Conservation (phyloP, 64 coral and sea anemone species). For the Montipora capricornis region DNA sequence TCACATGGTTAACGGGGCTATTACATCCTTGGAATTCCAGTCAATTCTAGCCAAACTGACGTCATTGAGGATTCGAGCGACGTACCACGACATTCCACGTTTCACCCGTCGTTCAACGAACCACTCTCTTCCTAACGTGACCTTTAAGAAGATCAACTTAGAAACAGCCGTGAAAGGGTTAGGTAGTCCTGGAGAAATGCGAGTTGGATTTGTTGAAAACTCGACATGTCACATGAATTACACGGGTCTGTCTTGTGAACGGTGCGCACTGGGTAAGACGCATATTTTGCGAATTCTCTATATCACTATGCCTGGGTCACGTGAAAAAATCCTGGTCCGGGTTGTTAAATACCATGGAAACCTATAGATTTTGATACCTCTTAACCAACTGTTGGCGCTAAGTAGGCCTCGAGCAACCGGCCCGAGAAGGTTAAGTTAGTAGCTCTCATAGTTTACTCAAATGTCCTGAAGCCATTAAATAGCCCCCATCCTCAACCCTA, state of each 20-base stretch:
- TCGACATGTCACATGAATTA: slow-evolving; percentile 87
- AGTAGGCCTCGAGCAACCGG: no score
- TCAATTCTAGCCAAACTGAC: slow-evolving; percentile 84
- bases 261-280: slow-evolving; percentile 76
- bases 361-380: no score
- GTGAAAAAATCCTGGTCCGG: no score
- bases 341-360: no score
- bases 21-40: slow-evolving; percentile 79
- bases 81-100: neutral
- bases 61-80: slow-evolving; percentile 65
- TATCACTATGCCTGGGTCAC: no score
- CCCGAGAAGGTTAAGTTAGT: no score
- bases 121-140: slow-evolving; percentile 21
- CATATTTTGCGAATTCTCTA: neutral
- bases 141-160: slow-evolving; percentile 54
- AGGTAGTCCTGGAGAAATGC: neutral
- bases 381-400: no score
- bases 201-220: slow-evolving; percentile 87
- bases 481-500: no score
- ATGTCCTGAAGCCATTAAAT: no score
- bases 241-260: slow-evolving; percentile 89
- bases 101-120: no score
- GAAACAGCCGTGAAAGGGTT: slow-evolving; percentile 53
- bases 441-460: no score
- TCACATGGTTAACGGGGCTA: slow-evolving; percentile 31